Base-by-base conservation (phyloP, 2,797 vertebrate species). In the Girardinus metallicus region DNA sequence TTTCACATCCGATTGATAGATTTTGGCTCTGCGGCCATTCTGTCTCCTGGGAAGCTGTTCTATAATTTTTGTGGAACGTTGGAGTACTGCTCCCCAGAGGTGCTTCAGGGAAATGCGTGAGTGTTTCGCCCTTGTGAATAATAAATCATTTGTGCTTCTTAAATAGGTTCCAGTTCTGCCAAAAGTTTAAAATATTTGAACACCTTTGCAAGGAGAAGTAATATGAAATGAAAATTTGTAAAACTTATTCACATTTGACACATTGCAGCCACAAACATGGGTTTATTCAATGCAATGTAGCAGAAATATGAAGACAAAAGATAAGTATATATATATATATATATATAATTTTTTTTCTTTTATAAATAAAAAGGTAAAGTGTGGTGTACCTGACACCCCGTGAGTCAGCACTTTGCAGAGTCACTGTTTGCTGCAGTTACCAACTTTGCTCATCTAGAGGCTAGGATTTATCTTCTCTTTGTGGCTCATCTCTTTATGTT, bases 61-160 rank as follows among this genome's bases (percentile, higher is more conserved):
- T 97, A 97, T 60, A 96, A 96, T 12, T 99, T 99, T 88, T 99
- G 97, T 72, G 98, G 98, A 26, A 99, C 98, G 0, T 95, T 97
- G 7, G 98, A 99, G 87, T 99, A 99, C 94, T 99, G 98, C 79
- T 98, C 98, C 9, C 98, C 98, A 0, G 98, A 99, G 91, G 98
- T 99, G 75, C 96, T 99, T 71, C 93, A 96, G 88, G 98, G 98
- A 91, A 97, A 97, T 88, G 97, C 97, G 97, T 99, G 96, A 0
- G 97, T 98, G 91, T 85, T 80, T 73, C 39, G 46, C 53, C 9
- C 10, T 36, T 26, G 23, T 72, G 9, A 77, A 79, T 74, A 23
- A 64, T 47, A 36, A 47, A 9, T 62, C 74, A 41, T 1, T 21
- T 4, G 29, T 64, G 29, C 29, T 85, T 55, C 4, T 41, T 71